Percentiles rank a stretch among this genome's conserved stretches.
phyloP scores from a whole-genome alignment of 2,797 vertebrate species.

The Acrocephalus scirpaceus region DNA sequence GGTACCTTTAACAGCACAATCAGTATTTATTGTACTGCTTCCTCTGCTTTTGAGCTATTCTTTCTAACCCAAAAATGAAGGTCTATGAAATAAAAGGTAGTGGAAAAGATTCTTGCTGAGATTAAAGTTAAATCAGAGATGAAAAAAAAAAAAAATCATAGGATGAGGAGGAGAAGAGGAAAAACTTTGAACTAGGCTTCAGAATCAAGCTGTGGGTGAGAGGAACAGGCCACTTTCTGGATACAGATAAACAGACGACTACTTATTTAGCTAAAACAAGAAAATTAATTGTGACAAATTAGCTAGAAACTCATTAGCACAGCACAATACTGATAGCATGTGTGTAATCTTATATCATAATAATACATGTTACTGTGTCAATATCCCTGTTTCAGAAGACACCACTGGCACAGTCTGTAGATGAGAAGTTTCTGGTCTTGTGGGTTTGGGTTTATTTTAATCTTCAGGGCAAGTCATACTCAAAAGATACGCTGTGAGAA shows the following conservation, averaged over 20 bases:
- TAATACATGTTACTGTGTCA: not conserved
- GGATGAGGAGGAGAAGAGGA: not conserved
- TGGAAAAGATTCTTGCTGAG: not conserved
- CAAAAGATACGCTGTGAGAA: not conserved
- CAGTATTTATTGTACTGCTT: not conserved
- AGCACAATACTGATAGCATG: not conserved
- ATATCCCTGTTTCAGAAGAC: not conserved
- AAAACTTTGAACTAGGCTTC: not conserved
- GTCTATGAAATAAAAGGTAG: not conserved
- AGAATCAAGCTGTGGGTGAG: not conserved
- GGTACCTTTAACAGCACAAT: not conserved
- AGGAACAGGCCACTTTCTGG: not conserved
- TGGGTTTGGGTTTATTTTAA: slow-evolving; percentile 20
- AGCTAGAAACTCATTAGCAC: not conserved
- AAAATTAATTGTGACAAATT: not conserved
- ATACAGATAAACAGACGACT: not conserved
- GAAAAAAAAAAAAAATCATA: fast-evolving
- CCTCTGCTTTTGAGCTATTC: not conserved
- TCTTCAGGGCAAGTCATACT: not conserved
- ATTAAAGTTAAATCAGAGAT: not conserved
- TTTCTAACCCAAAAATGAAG: not conserved
- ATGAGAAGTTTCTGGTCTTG: not conserved
- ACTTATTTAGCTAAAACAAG: not conserved
- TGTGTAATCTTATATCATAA: not conserved
- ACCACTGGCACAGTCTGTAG: fast-evolving